Conservation (phyloP, 2,113 vertebrate species). For the Sceloporus tristichus region DNA sequence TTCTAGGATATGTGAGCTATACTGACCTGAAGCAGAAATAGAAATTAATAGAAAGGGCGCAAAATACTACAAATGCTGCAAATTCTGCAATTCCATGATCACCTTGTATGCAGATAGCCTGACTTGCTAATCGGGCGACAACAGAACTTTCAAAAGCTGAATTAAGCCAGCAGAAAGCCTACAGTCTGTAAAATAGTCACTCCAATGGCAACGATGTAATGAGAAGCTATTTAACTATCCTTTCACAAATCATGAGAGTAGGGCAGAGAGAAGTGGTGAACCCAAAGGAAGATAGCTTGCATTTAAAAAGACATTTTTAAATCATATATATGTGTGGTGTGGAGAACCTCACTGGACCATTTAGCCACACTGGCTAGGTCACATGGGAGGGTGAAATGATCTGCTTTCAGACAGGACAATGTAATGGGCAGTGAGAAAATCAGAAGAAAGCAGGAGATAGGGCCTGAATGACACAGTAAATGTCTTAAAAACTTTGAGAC, state of each 20-base stretch:
- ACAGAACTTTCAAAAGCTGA: not conserved
- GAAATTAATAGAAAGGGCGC: conserved; percentile 9
- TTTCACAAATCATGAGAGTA: not conserved
- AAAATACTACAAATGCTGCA: conserved; percentile 6
- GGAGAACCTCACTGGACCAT: not conserved
- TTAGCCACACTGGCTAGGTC: not conserved
- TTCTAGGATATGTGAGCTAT: conserved; percentile 5
- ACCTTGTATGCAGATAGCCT: not conserved
- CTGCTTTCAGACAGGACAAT: too few species aligned
- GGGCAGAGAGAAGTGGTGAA: not conserved
- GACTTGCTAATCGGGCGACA: conserved; percentile 14
- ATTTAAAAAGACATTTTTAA: not conserved
- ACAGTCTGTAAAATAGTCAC: not conserved
- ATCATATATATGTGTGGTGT: not conserved
- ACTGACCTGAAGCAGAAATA: conserved; percentile 10
- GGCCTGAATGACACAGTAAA: too few species aligned
- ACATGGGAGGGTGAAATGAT: not conserved
- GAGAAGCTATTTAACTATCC: not conserved
- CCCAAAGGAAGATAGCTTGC: not conserved
- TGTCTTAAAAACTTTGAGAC: too few species aligned
- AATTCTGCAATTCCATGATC: conserved; percentile 18
- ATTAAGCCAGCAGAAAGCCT: not conserved
- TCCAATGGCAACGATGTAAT: not conserved
- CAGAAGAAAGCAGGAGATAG: too few species aligned
- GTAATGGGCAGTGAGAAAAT: too few species aligned